Base-by-base conservation (phyloP, 2,113 vertebrate genomes). In the Cygnus buccinator region DNA sequence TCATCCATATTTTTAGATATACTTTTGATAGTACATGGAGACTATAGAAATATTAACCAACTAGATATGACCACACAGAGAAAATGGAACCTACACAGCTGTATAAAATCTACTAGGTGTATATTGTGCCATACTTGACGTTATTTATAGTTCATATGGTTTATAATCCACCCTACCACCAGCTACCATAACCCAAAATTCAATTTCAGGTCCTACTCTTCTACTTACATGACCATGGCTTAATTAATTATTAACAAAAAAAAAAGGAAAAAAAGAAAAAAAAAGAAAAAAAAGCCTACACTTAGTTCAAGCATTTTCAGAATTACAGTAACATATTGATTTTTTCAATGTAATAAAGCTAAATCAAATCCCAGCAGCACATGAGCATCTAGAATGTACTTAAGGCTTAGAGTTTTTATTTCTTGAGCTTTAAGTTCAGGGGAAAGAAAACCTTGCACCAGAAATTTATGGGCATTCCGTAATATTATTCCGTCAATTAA, bases 211-310 rank as follows among this genome's bases (percentile, higher is more conserved):
- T 86, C 41, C 26, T 84, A 54, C 35, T 83, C 46, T 72, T 23
- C 12, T 35, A 54, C 31, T 88, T 46, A 46, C 11, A 67, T 6
- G 5, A 39, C 2, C 23, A 62, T 28, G 54, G 66, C 6, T 63
- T 83, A 65, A 57, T 75, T 33, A 66, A 41, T 19, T 73, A 65
- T 4, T 58, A 87, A 55, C 18, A 17, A 70, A 44, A 29, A 29
- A 62, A 46, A 44, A 11, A 2, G 39, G 39, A 0, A 29, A 31
- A 50, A 59, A 73, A 62, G 46, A 58, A 11, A 2, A 0, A 19
- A 44, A 19, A 26, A 31, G 46, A 50, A 63, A 63, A 46, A 59
- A 13, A 2, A 0, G 1, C 9, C 22, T 66, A 59, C 3, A 18
- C 2, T 31, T 63, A 44, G 31, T 77, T 83, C 18, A 62, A 80